Percentiles rank a stretch among this genome's conserved stretches.
phyloP scores from a whole-genome alignment of 2,888 invertebrate species.

The Eristalis intricaria region DNA sequence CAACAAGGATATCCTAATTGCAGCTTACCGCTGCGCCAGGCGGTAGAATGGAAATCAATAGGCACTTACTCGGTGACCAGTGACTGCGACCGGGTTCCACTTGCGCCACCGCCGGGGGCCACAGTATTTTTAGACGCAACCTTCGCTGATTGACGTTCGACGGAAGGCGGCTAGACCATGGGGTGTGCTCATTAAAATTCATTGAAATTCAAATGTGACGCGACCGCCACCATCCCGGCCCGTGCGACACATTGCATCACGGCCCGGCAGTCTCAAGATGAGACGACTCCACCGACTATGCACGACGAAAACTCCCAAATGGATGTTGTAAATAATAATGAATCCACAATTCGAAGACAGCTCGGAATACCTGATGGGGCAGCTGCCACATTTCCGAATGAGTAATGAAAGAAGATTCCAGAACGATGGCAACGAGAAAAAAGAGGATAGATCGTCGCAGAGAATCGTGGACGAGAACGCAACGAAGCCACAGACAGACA shows the following conservation, averaged over 20 bases:
- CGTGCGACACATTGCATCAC: conserved; percentile 21
- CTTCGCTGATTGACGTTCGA: conserved; percentile 1
- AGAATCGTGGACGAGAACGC: neutral
- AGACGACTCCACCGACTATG: neutral
- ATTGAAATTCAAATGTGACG: conserved; percentile 51
- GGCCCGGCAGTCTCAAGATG: conserved; percentile 13
- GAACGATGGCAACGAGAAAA: neutral
- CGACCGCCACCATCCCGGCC: neutral
- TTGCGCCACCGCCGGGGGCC: neutral
- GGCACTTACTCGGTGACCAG: conserved; percentile 36
- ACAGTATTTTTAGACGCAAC: conserved; percentile 38
- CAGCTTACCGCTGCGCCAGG: conserved; percentile 21
- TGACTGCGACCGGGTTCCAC: neutral
- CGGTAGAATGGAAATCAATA: conserved; percentile 51
- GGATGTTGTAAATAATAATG: conserved; percentile 61
- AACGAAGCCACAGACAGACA: conserved; percentile 4
- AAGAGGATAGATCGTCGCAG: neutral
- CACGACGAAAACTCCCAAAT: conserved; percentile 23
- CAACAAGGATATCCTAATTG: conserved; percentile 56
- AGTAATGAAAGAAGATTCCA: conserved; percentile 49
- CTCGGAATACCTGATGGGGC: conserved; percentile 61
- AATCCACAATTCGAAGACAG: conserved; percentile 52
- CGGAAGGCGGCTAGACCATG: conserved; percentile 6
- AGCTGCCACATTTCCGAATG: conserved; percentile 59
- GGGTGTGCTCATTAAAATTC: conserved; percentile 47